Base-by-base conservation (phyloP, 2,888 invertebrate genomes). In the Saturnia japonica region DNA sequence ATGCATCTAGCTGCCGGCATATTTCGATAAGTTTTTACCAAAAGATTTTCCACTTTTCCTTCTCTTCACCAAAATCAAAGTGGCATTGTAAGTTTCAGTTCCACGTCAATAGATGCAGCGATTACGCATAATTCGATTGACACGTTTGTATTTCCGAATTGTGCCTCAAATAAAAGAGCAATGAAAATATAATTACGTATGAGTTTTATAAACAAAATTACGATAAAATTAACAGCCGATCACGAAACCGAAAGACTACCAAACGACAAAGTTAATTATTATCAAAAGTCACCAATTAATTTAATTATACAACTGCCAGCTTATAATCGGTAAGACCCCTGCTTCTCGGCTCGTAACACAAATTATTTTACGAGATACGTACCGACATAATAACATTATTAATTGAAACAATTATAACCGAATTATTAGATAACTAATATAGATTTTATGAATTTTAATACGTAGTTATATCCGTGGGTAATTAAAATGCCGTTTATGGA, bases 331-430 rank as follows among this genome's bases (percentile, higher is more conserved):
- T 40, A 40, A 40, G 64, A 64, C 40, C 34, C 40, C 64, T 40
- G 64, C 64, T 40, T 40, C 40, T 40, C 64, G 40, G n/a, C 64
- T 40, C 34, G n/a, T 64, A 64, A 64, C 40, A 64, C 64, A n/a
- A 64, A 64, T 64, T 64, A 64, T 64, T 64, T 64, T 40, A 64
- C 64, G 64, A 40, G n/a, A 19, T 11, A 9, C 64, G 7, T 64
- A 64, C 40, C 1, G 11, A 64, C n/a, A 64, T 19, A 64, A 64
- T 64, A 40, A 64, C 64, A 40, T 64, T 40, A 64, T 64, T 64
- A 64, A 64, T 64, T 64, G 64, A 60, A 60, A 60, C 28, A 25
- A 25, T 11, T 60, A 28, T 60, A 60, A 60, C 28, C 12, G 28
- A 60, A 25, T 60, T 60, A 60, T 60, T 25, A 60, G 14, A 28